Percentiles rank a stretch among this genome's conserved stretches.
Evolutionary conservation across 2,888 invertebrate genomes (phyloP).

Genomic region (Diplazon laetatorius): DNA sequence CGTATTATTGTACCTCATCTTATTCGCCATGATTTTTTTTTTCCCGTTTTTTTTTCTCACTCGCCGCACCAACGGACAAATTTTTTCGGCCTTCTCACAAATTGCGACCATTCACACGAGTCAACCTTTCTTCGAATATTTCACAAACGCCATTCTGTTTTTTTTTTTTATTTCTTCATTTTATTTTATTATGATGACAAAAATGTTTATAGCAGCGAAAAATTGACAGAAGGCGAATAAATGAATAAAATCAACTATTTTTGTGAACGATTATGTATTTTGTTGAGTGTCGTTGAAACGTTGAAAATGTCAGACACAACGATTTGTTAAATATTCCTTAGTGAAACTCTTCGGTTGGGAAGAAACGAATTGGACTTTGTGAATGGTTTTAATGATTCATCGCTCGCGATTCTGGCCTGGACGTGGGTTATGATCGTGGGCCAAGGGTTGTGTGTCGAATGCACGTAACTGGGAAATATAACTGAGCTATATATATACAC

Average conservation of each 20-base stretch:
- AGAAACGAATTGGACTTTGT: neutral
- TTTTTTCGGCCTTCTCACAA: slow-evolving; percentile 39
- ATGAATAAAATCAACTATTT: too few relatives aligned
- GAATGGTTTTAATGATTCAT: too few relatives aligned
- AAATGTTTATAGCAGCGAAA: too few relatives aligned
- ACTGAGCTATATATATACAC: too few relatives aligned
- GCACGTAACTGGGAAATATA: too few relatives aligned
- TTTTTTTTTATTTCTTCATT: too few relatives aligned
- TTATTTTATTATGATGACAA: too few relatives aligned
- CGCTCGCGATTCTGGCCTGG: too few relatives aligned
- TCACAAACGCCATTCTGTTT: neutral
- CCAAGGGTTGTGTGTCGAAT: too few relatives aligned
- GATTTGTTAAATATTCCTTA: slow-evolving; percentile 15
- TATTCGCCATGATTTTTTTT: too few relatives aligned
- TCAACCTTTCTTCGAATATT: slow-evolving; percentile 43
- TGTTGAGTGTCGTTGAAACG: slow-evolving; percentile 5
- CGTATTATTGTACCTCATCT: slow-evolving; percentile 46
- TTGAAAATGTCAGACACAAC: neutral
- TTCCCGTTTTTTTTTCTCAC: slow-evolving; percentile 32
- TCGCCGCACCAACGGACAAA: slow-evolving; percentile 28
- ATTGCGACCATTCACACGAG: slow-evolving; percentile 53
- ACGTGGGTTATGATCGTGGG: too few relatives aligned
- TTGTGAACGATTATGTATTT: slow-evolving; percentile 27
- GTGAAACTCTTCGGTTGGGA: neutral
- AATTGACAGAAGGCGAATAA: too few relatives aligned